Evolutionary conservation across 1,140 invertebrate species (phyloP), one percentile per base, ranked within the genome.

Genomic region (Drosophila orena): DNA sequence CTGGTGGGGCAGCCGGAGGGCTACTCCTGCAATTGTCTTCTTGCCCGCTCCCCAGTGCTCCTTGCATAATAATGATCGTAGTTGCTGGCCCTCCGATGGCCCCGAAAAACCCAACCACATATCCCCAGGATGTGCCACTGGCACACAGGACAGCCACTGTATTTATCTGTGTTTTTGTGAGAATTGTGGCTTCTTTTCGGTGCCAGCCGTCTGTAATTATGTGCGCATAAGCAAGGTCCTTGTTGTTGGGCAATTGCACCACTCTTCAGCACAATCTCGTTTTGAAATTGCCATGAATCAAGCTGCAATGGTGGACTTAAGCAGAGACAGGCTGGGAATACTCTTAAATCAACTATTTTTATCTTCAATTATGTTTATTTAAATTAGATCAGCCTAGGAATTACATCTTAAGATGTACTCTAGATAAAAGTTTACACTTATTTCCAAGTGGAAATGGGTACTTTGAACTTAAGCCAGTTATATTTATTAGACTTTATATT

Each of bases 91-190:
- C 4, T 27, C 6, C 47, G 4, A 10, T 14, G 8, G 12, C 44
- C 2, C 2, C 20, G 0, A 35, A 11, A 4, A 38, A 12, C 12
- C 10, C 12, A 4, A 3, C 30, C 30, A 30, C 30, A 30, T 30
- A 42, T 15, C 17, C 17, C 1, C 17, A 17, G n/a, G n/a, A n/a
- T n/a, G n/a, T n/a, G 6, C 11, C 43, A 40, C 20, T 24, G 43
- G 40, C 47, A 34, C 47, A 34, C 34, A 43, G 38, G 37, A 20
- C 30, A 54, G 27, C 37, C 30, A 50, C 40, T 77, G 17, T 17
- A 57, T 77, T 77, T 77, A 77, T 77, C 72, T 60, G 54, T 77
- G 73, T 77, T 77, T 77, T 77, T 77, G 73, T 77, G 61, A 55
- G 64, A 61, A 68, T 68, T 68, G 60, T 75, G 72, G 53, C 38